Conservation (phyloP, 1,140 invertebrate species). For the Periplaneta americana region DNA sequence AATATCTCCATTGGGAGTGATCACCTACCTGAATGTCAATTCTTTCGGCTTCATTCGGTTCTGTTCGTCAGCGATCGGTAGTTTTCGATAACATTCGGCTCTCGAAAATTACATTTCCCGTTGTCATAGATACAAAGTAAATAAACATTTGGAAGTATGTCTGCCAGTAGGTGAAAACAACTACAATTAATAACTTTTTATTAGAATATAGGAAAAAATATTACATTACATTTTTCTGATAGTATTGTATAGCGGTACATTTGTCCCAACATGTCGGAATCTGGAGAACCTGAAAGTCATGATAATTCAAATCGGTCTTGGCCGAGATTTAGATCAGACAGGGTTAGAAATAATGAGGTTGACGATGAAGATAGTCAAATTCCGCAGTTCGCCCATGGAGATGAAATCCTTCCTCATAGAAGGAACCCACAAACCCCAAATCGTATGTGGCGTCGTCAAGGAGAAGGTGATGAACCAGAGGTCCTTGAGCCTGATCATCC, state of each 20-base stretch:
- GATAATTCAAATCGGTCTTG: neutral
- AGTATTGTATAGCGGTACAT: too few species aligned
- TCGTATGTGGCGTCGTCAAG: neutral
- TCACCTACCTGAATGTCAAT: neutral
- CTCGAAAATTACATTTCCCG: neutral
- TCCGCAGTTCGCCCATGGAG: neutral
- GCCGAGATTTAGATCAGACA: neutral
- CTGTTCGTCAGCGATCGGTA: neutral
- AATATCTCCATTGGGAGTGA: neutral
- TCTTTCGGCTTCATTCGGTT: neutral
- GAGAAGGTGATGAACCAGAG: conserved; percentile 20
- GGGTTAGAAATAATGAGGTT: neutral
- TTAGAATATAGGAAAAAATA: too few species aligned
- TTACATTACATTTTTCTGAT: too few species aligned
- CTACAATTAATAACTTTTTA: too few species aligned
- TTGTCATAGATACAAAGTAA: neutral
- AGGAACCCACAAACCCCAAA: neutral
- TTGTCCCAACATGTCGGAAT: neutral
- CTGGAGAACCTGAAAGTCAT: neutral
- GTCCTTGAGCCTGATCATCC: conserved; percentile 56
- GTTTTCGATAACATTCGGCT: neutral
- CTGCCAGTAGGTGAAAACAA: neutral
- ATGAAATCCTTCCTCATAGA: neutral
- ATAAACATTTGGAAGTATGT: neutral
- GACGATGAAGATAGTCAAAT: neutral